Conservation (phyloP, 2,113 vertebrate species). For the Hoplias malabaricus region DNA sequence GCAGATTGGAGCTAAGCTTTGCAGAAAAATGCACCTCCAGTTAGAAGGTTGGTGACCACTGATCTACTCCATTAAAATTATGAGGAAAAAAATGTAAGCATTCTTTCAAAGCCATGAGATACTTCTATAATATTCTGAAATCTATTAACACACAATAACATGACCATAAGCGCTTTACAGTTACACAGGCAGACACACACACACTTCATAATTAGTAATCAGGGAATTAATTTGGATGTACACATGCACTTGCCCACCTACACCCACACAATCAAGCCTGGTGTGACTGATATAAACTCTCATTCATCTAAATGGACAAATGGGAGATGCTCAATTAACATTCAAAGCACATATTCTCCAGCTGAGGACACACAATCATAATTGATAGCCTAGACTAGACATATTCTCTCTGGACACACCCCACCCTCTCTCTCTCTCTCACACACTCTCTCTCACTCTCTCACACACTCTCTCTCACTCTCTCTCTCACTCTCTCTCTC, state of each 20-base stretch:
- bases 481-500: no score
- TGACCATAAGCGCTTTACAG: background rate
- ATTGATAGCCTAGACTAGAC: constrained; percentile 1
- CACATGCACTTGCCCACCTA: background rate
- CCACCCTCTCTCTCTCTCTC: background rate
- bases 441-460: no score
- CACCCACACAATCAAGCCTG: background rate
- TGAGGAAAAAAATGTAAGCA: no score
- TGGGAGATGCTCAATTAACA: constrained; percentile 21
- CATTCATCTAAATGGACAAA: constrained; percentile 28
- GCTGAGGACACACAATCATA: constrained; percentile 5
- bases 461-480: background rate
- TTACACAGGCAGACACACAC: background rate
- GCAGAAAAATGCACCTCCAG: no score
- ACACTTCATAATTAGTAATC: background rate
- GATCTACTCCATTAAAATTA: no score
- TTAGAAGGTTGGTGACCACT: no score
- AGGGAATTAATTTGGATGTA: constrained; percentile 1
- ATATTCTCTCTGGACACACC: background rate
- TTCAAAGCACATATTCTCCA: constrained; percentile 1
- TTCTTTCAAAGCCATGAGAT: background rate
- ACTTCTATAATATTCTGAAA: background rate
- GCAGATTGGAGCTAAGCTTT: no score
- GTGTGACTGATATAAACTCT: constrained; percentile 8
- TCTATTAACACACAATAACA: background rate